A percentile compares a stretch with the other conserved stretches of the same genome.
Evolutionary conservation across 2,797 vertebrate genomes (phyloP).

Genomic region (Silurus lanzhouensis): DNA sequence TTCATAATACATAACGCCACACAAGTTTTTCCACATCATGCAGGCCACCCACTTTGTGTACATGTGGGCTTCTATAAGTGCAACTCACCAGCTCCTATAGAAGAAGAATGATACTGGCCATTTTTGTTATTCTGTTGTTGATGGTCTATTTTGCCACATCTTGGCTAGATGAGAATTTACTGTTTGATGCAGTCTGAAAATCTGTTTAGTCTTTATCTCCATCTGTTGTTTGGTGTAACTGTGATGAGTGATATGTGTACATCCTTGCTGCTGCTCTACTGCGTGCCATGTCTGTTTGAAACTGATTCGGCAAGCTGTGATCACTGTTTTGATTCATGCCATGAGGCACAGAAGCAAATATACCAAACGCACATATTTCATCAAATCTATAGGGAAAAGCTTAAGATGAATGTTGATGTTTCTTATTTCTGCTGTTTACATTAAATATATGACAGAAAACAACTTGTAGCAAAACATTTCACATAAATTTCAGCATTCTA

Average conservation of each 20-base stretch:
- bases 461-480: not conserved
- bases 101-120: not conserved
- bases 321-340: conserved; percentile 2
- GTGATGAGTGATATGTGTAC: conserved; percentile 15
- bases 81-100: not conserved
- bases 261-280: conserved; percentile 10
- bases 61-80: not conserved
- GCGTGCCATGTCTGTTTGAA: conserved; percentile 1
- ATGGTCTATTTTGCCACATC: not conserved
- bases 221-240: conserved; percentile 34
- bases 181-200: not conserved
- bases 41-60: not conserved
- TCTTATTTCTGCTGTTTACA: not conserved
- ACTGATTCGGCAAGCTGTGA: not conserved
- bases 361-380: not conserved
- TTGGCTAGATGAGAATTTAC: not conserved
- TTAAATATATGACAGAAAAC: conserved; percentile 6
- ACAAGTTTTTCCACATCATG: not conserved
- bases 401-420: conserved; percentile 21
- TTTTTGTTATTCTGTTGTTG: not conserved
- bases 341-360: conserved; percentile 5
- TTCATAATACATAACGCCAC: not conserved
- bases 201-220: conserved; percentile 41
- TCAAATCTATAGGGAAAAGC: not conserved
- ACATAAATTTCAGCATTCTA: not conserved